These are phyloP conservation scores for Cynodonichthys magdalenae DNA, from an alignment of 2,797 vertebrate species.

Conservation along the genomic window DNA sequence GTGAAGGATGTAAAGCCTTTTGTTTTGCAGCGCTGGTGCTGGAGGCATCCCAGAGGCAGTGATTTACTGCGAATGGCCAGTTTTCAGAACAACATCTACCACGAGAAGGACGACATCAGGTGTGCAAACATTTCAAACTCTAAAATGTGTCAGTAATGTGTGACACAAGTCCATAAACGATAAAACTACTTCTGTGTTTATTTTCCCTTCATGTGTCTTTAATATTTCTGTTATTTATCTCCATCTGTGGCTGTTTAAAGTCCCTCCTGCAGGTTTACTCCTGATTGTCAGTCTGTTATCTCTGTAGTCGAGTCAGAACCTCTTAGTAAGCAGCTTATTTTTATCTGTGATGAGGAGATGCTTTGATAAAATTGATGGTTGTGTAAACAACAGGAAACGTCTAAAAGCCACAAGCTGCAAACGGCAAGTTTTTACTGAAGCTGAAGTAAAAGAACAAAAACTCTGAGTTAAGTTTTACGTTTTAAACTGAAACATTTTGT, in stretches of 20 bases:
- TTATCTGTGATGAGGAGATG: not conserved
- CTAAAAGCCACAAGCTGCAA: not conserved
- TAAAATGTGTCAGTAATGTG: too few species aligned
- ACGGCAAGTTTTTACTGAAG: not conserved
- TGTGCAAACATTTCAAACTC: constrained; percentile 50
- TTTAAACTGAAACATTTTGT: too few species aligned
- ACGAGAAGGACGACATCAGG: constrained; percentile 91
- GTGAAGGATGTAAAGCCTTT: constrained; percentile 16
- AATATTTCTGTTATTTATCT: too few species aligned
- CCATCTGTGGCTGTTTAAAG: too few species aligned
- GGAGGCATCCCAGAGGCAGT: constrained; percentile 88
- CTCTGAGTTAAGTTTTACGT: too few species aligned
- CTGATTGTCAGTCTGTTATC: not conserved
- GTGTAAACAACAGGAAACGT: constrained; percentile 9
- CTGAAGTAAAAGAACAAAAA: too few species aligned
- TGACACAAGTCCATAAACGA: too few species aligned
- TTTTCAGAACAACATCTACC: constrained; percentile 91
- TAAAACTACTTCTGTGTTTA: not conserved
- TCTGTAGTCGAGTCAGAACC: not conserved
- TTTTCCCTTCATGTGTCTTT: not conserved
- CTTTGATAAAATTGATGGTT: not conserved
- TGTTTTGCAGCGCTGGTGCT: constrained; percentile 86
- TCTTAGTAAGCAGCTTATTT: not conserved
- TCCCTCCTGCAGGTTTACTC: not conserved
- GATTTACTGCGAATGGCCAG: constrained; percentile 88